phyloP scores from a whole-genome alignment of 2,113 vertebrate genomes.

The Lophius piscatorius region DNA sequence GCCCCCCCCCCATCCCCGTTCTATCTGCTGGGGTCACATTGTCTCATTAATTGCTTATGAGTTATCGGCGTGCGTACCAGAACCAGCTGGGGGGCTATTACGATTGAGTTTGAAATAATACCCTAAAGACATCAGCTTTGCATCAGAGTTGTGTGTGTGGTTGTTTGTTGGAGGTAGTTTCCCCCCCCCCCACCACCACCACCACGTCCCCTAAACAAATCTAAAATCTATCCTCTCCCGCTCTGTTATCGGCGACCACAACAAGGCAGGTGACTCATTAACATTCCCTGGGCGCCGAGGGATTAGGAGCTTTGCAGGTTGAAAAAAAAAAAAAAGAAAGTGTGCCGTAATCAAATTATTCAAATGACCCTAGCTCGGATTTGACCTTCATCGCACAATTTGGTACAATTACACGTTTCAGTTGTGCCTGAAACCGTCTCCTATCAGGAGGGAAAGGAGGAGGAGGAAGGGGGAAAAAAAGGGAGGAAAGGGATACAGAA shows the following conservation, averaged over 20 bases:
- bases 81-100: constrained; percentile 73
- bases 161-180: constrained; percentile 11
- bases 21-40: constrained; percentile 67
- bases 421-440: constrained; percentile 61
- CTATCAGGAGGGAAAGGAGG: constrained; percentile 43
- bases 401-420: constrained; percentile 57
- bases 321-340: constrained; percentile 41
- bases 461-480: constrained; percentile 1
- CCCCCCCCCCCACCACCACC: no score
- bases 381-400: constrained; percentile 63
- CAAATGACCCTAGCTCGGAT: constrained; percentile 60
- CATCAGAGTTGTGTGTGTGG: not conserved
- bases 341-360: constrained; percentile 70
- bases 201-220: no score
- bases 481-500: constrained; percentile 40
- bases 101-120: constrained; percentile 47
- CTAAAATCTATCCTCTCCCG: not conserved
- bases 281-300: constrained; percentile 48
- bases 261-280: constrained; percentile 69
- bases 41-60: constrained; percentile 78
- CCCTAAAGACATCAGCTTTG: constrained; percentile 43
- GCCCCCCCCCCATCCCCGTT: constrained; percentile 45
- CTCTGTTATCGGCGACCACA: constrained; percentile 46
- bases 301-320: constrained; percentile 74
- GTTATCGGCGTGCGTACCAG: constrained; percentile 72